Evolutionary conservation across 1,140 invertebrate species (phyloP), one percentile per base, ranked within the genome.

Genomic region (Pinna nobilis): DNA sequence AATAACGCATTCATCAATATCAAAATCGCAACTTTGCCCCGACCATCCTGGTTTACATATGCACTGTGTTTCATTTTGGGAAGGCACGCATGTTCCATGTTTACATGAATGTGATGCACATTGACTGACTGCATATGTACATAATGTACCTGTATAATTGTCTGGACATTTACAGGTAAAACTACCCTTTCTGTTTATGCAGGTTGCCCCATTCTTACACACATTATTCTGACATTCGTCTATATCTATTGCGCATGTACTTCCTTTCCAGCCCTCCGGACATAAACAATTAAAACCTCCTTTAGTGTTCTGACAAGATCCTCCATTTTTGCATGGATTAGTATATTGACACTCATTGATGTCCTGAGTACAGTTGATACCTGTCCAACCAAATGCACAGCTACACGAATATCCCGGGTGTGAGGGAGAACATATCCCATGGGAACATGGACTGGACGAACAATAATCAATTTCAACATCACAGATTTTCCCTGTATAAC

Each of bases 1-100:
- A 5, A 65, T 51, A 32, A 28, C 18, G 30, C 65, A 68, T 32
- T 81, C 80, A 44, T 82, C 64, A 65, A 82, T 76, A 67, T 81
- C 78, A 15, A 66, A 32, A 9, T 76, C 71, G 74, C 78, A 84
- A 18, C 57, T 35, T 0, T 33, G 20, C 1, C 81, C 81, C 66
- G 32, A 35, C 39, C 61, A 72, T 6, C 25, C 51, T 2, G 33
- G 18, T 6, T 18, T 47, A 35, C 70, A 72, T n/a, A n/a, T n/a
- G n/a, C n/a, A n/a, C n/a, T n/a, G n/a, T n/a, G n/a, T n/a, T n/a
- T n/a, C n/a, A n/a, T n/a, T n/a, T n/a, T n/a, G n/a, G n/a, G n/a
- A n/a, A n/a, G n/a, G n/a, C n/a, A n/a, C n/a, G n/a, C n/a, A n/a
- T n/a, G n/a, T n/a, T n/a, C n/a, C n/a, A n/a, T n/a, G n/a, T n/a